Conservation (phyloP, 2,888 invertebrate species). For the Calameuta pallipes region DNA sequence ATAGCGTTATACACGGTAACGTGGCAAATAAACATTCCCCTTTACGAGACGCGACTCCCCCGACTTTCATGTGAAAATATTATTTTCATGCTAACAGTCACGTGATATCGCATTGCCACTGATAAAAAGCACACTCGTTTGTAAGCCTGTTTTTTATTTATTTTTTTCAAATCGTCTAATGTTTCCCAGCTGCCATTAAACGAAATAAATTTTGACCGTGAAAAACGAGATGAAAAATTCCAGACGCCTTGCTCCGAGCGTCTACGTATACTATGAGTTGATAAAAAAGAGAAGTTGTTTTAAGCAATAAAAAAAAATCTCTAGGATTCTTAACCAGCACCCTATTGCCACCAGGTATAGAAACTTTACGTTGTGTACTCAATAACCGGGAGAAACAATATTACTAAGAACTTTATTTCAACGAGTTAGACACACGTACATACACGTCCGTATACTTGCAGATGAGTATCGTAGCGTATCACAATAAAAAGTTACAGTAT, state of each 20-base stretch:
- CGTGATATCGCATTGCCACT: conserved; percentile 30
- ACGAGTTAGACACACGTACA: neutral
- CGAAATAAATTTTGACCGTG: conserved; percentile 12
- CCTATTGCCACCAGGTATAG: neutral
- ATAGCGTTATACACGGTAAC: neutral
- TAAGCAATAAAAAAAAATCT: neutral
- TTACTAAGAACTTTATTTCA: neutral
- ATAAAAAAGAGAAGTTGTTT: neutral
- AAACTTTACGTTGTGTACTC: neutral
- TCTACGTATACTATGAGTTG: neutral
- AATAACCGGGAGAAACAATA: neutral
- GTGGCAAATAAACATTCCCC: neutral
- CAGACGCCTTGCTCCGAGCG: neutral
- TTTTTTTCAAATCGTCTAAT: neutral
- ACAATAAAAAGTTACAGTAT: neutral
- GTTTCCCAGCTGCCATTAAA: neutral
- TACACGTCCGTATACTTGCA: neutral
- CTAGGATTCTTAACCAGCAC: neutral
- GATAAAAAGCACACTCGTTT: neutral
- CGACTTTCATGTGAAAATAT: conserved; percentile 42
- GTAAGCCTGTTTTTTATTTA: neutral
- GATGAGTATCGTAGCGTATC: neutral
- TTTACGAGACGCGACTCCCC: conserved; percentile 33
- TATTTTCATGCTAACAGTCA: conserved; percentile 35
- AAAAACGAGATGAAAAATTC: conserved; percentile 23